A percentile compares a stretch with the other conserved stretches of the same genome.
Conservation (phyloP, 2,888 invertebrate species). For the Scaptomyza cyrtandrae region DNA sequence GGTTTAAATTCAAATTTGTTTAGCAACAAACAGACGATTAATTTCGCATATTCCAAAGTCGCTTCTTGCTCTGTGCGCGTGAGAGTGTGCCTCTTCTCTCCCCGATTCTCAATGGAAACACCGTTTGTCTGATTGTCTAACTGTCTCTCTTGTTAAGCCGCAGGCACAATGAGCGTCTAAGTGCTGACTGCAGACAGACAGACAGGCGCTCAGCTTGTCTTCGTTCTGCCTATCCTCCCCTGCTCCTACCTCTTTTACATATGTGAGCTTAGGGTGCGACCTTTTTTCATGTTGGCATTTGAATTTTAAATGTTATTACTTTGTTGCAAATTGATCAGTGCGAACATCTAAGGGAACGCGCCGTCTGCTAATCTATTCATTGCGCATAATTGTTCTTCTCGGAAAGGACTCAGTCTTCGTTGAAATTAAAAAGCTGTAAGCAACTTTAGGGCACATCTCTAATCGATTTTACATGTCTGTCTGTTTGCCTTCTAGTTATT, state of each 20-base stretch:
- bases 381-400: slow-evolving; percentile 72
- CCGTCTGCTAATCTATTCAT: slow-evolving; percentile 72
- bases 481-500: slow-evolving; percentile 16
- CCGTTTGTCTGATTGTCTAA: slow-evolving; percentile 8
- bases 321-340: slow-evolving; percentile 69
- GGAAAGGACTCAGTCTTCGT: slow-evolving; percentile 40
- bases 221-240: not conserved
- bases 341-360: slow-evolving; percentile 34
- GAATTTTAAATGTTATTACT: slow-evolving; percentile 79
- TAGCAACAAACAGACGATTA: slow-evolving; percentile 80
- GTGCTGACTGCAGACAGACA: slow-evolving; percentile 37
- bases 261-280: slow-evolving; percentile 29
- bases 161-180: slow-evolving; percentile 60
- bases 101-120: too few relatives aligned
- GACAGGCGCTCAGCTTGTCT: slow-evolving; percentile 13
- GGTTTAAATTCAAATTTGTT: slow-evolving; percentile 81
- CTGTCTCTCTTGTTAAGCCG: slow-evolving; percentile 7
- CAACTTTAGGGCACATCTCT: slow-evolving; percentile 1
- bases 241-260: not conserved
- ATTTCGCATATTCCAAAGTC: slow-evolving; percentile 75
- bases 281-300: slow-evolving; percentile 57
- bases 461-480: not conserved
- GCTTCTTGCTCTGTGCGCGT: slow-evolving; percentile 37
- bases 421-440: slow-evolving; percentile 25
- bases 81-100: not conserved